phyloP scores from a whole-genome alignment of 2,888 invertebrate species.

The Gisinianus flammeolus region DNA sequence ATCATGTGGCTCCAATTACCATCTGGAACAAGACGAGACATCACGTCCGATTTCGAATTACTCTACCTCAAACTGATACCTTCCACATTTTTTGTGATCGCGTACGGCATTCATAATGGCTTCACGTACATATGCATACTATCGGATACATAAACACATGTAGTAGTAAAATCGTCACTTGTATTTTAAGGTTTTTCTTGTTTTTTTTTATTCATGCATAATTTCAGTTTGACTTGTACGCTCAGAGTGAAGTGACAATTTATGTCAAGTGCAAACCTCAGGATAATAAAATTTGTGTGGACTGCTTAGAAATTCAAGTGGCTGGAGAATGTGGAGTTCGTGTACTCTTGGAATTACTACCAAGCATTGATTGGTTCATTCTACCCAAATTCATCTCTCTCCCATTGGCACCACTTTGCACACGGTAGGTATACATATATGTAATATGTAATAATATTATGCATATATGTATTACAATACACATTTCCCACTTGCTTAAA shows the following conservation, averaged over 20 bases:
- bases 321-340: not conserved
- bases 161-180: not conserved
- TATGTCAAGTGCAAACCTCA: slow-evolving; percentile 18
- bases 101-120: too few relatives aligned
- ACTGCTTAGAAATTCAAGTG: slow-evolving; percentile 11
- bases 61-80: slow-evolving; percentile 18
- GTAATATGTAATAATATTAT: too few relatives aligned
- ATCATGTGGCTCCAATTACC: not conserved
- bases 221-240: not conserved
- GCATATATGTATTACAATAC: too few relatives aligned
- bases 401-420: slow-evolving; percentile 14
- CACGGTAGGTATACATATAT: not conserved
- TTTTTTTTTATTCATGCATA: not conserved
- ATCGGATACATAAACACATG: too few relatives aligned
- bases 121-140: not conserved
- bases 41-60: not conserved
- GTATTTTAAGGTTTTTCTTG: not conserved
- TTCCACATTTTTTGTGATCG: slow-evolving; percentile 15
- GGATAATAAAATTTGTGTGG: slow-evolving; percentile 7
- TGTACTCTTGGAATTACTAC: slow-evolving; percentile 18
- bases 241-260: not conserved
- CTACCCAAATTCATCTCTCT: slow-evolving; percentile 26
- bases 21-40: slow-evolving; percentile 31
- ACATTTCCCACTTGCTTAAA: too few relatives aligned
- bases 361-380: slow-evolving; percentile 13